These are phyloP conservation scores for Tyria jacobaeae DNA, from an alignment of 2,888 invertebrate genomes.

Conservation along the genomic window DNA sequence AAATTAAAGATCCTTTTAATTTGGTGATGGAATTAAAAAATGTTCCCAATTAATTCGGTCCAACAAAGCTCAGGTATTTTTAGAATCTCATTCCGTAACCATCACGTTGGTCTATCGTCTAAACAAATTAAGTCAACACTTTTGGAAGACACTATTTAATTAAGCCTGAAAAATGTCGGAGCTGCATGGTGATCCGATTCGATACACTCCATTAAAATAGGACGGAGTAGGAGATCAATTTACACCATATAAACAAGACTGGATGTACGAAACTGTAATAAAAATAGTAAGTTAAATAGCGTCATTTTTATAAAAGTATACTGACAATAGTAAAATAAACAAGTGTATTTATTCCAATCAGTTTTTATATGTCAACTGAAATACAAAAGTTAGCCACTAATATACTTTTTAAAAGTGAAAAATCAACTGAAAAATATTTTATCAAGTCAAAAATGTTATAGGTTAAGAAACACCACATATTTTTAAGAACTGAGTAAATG, in stretches of 20 bases:
- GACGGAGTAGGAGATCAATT: slow-evolving; percentile 50
- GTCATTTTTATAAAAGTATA: background rate
- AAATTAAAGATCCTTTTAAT: slow-evolving; percentile 31
- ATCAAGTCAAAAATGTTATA: slow-evolving; percentile 21
- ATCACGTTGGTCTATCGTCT: slow-evolving; percentile 33
- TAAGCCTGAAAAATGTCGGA: slow-evolving; percentile 59
- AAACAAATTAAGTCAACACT: slow-evolving; percentile 52
- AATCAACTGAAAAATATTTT: slow-evolving; percentile 14
- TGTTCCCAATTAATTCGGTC: slow-evolving; percentile 28
- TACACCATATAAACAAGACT: slow-evolving; percentile 40
- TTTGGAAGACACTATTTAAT: slow-evolving; percentile 56
- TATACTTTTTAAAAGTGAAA: slow-evolving; percentile 26
- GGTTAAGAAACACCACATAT: slow-evolving; percentile 29
- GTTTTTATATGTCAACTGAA: background rate
- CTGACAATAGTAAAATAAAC: background rate
- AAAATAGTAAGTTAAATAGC: slow-evolving; percentile 4
- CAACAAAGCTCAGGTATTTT: slow-evolving; percentile 41
- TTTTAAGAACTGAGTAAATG: slow-evolving; percentile 34
- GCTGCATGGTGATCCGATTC: slow-evolving; percentile 33
- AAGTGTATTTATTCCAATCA: background rate
- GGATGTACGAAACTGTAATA: slow-evolving; percentile 25
- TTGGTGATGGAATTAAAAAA: slow-evolving; percentile 27
- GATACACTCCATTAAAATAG: slow-evolving; percentile 55
- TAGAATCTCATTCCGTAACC: slow-evolving; percentile 43
- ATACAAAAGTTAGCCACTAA: background rate